These are phyloP conservation scores for Leptobrachium ailaonicum DNA, from an alignment of 2,113 vertebrate species.

Conservation along the genomic window DNA sequence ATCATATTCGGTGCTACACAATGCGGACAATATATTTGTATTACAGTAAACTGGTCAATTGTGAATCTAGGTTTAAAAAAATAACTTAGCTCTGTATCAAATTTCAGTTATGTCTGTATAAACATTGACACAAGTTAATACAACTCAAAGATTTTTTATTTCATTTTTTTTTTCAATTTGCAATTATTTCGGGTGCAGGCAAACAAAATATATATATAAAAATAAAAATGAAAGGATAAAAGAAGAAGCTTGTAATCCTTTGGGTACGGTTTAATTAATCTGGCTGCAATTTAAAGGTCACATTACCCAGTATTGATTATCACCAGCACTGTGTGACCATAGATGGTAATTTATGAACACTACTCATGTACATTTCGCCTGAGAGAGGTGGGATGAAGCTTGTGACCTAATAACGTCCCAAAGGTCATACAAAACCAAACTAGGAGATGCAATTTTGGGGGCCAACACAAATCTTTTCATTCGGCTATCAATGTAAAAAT, in stretches of 20 bases:
- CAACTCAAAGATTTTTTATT: conserved; percentile 55
- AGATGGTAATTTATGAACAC: background rate
- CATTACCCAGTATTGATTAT: background rate
- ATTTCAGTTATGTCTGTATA: conserved; percentile 77
- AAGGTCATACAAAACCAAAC: no score
- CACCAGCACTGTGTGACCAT: background rate
- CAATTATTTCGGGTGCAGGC: background rate
- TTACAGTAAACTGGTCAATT: conserved; percentile 78
- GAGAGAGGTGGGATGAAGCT: background rate
- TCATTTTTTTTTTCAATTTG: conserved; percentile 62
- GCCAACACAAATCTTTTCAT: no score
- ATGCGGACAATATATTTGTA: conserved; percentile 58
- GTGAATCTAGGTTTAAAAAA: conserved; percentile 77
- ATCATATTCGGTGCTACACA: conserved; percentile 56
- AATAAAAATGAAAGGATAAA: conserved; percentile 41
- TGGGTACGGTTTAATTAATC: conserved; percentile 63
- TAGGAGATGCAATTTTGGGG: no score
- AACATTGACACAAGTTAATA: conserved; percentile 70
- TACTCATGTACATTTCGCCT: background rate
- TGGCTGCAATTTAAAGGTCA: conserved; percentile 43
- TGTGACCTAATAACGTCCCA: no score
- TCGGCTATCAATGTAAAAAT: no score
- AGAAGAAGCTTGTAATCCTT: conserved; percentile 41
- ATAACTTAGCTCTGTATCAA: conserved; percentile 82
- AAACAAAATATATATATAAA: conserved; percentile 54